Evolutionary conservation across 2,113 vertebrate species (phyloP).

Genomic region (Noturus placidus): DNA sequence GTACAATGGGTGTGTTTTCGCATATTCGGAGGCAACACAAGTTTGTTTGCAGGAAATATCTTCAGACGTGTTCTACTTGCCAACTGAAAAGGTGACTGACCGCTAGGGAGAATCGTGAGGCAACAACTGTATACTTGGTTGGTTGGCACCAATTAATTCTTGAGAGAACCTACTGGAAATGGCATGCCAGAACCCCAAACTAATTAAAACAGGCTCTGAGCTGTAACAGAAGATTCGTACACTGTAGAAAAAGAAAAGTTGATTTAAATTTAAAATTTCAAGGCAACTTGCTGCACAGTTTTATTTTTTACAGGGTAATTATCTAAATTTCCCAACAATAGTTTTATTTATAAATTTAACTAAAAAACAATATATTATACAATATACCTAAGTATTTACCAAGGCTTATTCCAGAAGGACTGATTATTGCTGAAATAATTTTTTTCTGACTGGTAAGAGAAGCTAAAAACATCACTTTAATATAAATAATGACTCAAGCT

Average conservation of each 20-base stretch:
- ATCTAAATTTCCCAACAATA: too few species aligned
- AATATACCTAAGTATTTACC: not conserved
- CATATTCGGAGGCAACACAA: not conserved
- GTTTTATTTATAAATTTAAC: not conserved
- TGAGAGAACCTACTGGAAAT: not conserved
- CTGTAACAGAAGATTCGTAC: not conserved
- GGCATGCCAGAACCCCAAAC: not conserved
- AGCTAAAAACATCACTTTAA: not conserved
- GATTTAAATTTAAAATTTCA: too few species aligned
- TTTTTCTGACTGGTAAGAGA: not conserved
- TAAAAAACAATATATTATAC: not conserved
- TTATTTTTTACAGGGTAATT: too few species aligned
- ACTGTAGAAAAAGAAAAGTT: too few species aligned
- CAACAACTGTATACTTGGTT: not conserved
- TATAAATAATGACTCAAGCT: constrained; percentile 1
- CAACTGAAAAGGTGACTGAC: constrained; percentile 9
- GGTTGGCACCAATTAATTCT: not conserved
- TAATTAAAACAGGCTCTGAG: not conserved
- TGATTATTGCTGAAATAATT: not conserved
- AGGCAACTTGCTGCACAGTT: too few species aligned
- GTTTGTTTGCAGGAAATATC: constrained; percentile 17
- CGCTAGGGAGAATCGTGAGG: not conserved
- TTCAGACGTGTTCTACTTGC: constrained; percentile 10
- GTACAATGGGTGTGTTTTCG: constrained; percentile 1
- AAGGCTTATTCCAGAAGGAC: not conserved